These are phyloP conservation scores for Drosophila prolongata DNA, from an alignment of 2,888 invertebrate species.

Conservation along the genomic window DNA sequence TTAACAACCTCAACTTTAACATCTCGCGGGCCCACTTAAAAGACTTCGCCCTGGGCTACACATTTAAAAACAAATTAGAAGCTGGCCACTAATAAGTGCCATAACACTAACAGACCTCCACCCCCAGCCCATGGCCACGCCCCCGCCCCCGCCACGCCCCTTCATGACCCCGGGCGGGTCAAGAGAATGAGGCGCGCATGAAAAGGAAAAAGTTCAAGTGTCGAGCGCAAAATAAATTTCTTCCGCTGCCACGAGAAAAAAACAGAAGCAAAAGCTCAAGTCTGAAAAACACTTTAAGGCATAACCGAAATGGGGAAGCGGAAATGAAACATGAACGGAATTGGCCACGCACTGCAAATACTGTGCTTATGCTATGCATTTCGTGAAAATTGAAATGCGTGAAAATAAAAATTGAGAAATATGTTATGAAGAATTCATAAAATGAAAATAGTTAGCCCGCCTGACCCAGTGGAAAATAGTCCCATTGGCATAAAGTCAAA, in stretches of 20 bases:
- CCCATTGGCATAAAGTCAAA: too few species aligned
- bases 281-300: conserved; percentile 36
- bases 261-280: background rate
- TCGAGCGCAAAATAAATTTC: conserved; percentile 62
- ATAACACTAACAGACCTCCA: conserved; percentile 13
- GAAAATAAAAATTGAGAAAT: background rate
- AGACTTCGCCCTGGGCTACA: conserved; percentile 16
- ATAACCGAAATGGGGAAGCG: conserved; percentile 61
- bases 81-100: conserved; percentile 45
- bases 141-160: background rate
- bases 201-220: conserved; percentile 49
- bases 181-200: background rate
- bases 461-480: too few species aligned
- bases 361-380: too few species aligned
- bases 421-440: too few species aligned
- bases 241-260: conserved; percentile 33
- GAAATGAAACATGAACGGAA: conserved; percentile 73
- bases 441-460: too few species aligned
- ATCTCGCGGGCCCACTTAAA: conserved; percentile 19
- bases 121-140: background rate
- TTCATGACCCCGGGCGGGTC: conserved; percentile 4
- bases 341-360: conserved; percentile 20
- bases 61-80: conserved; percentile 56
- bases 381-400: background rate
- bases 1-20: too few species aligned